Evolutionary conservation across 2,113 vertebrate species (phyloP), one percentile per base, ranked within the genome.

Genomic region (Arothron firmamentum): DNA sequence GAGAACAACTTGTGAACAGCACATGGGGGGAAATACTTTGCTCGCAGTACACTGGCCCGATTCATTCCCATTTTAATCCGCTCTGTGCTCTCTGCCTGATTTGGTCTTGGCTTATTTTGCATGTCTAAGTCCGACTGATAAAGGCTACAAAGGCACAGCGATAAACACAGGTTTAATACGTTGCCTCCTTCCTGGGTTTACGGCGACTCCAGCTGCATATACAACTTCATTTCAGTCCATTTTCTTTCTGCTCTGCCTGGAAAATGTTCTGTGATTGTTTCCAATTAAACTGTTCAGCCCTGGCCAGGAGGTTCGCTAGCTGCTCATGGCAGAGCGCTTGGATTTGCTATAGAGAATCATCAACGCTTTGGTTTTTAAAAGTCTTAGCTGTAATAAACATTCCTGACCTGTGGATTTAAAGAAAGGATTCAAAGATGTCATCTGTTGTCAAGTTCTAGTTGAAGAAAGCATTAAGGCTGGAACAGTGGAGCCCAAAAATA

Each of bases 11-110:
- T 81, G 72, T 71, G 75, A 79, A 84, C 79, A 78, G 69, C 73
- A 79, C 80, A 85, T 84, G 79, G 66, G 72, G 59, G 69, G 62
- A 81, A 82, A 83, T 83, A 78, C 79, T 84, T 87, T 68, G 28
- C 70, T 57, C 19, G 17, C 62, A 86, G 74, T 83, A 90, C 87
- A 92, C 87, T 87, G 84, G 79, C 79, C 76, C 83, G 79, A 88
- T 91, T 90, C 89, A 90, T 89, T 84, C 75, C 72, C 69, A 16
- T 59, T 82, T 68, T 91, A 90, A 91, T 91, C 89, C 76, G 64
- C 76, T 89, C 87, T 83, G 77, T 72, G 80, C 75, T 81, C 70
- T 78, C 82, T 77, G 76, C 81, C 75, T 85, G 76, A 77, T 85
- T 84, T 81, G 77, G 76, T 62, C 64, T 53, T 46, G 50, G 61